phyloP scores from a whole-genome alignment of 2,113 vertebrate species.

The Girardinichthys multiradiatus region DNA sequence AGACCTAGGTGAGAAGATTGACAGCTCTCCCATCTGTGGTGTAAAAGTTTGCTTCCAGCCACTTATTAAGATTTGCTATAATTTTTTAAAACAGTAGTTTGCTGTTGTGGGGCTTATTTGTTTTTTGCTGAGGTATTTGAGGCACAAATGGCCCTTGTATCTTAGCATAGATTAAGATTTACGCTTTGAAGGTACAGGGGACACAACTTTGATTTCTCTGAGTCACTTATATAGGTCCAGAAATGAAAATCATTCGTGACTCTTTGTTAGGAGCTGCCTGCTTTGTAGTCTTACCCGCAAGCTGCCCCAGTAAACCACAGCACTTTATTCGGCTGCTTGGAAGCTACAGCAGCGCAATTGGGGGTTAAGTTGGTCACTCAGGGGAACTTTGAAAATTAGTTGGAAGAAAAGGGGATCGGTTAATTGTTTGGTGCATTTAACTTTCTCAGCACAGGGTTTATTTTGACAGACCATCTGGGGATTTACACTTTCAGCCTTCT shows the following conservation, averaged over 20 bases:
- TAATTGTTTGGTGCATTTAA: conserved; percentile 15
- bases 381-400: conserved; percentile 43
- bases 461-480: conserved; percentile 37
- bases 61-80: conserved; percentile 2
- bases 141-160: background rate
- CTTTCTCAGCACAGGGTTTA: conserved; percentile 32
- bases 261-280: conserved; percentile 2
- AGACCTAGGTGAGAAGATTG: background rate
- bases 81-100: background rate
- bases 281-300: conserved; percentile 3
- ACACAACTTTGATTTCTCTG: background rate
- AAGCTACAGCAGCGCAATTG: conserved; percentile 19
- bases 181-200: background rate
- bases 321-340: conserved; percentile 28
- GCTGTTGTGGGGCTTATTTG: background rate
- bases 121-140: background rate
- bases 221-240: background rate
- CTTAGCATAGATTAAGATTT: background rate
- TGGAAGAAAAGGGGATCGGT: background rate
- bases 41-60: background rate
- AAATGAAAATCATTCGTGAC: background rate
- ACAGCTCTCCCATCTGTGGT: conserved; percentile 10
- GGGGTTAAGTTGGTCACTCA: conserved; percentile 42
- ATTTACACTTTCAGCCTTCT: conserved; percentile 41
- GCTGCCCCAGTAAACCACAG: conserved; percentile 22